Conservation (phyloP, 2,113 vertebrate genomes). For the Malurus cyaneus region DNA sequence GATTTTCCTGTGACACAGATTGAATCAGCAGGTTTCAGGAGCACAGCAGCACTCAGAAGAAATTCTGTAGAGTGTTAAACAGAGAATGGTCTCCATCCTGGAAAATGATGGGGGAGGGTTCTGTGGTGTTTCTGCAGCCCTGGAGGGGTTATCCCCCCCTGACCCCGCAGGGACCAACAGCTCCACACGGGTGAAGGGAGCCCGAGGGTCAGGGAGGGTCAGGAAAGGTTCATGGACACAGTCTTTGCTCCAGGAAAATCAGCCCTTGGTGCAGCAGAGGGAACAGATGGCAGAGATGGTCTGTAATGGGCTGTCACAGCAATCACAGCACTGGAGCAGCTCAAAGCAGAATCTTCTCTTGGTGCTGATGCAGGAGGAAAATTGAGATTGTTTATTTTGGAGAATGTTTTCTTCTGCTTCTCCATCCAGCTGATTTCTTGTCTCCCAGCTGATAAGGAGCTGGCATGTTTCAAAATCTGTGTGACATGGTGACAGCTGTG, state of each 20-base stretch:
- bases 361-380: not conserved
- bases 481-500: not conserved
- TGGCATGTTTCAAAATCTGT: not conserved
- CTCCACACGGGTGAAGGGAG: accelerated
- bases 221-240: accelerated
- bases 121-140: not conserved
- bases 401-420: not conserved
- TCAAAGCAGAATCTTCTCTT: not conserved
- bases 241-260: accelerated
- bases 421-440: not conserved
- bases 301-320: not conserved
- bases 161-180: not conserved
- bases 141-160: accelerated
- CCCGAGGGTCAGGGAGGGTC: not conserved
- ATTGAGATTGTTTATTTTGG: not conserved
- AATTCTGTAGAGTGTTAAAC: accelerated
- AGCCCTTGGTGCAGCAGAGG: not conserved
- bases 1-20: not conserved
- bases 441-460: not conserved
- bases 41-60: accelerated
- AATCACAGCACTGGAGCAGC: not conserved
- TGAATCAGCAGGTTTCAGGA: not conserved
- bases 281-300: not conserved
- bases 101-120: not conserved
- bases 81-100: not conserved